These are phyloP conservation scores for Iphiclides podalirius DNA, from an alignment of 2,888 invertebrate species.

Conservation along the genomic window DNA sequence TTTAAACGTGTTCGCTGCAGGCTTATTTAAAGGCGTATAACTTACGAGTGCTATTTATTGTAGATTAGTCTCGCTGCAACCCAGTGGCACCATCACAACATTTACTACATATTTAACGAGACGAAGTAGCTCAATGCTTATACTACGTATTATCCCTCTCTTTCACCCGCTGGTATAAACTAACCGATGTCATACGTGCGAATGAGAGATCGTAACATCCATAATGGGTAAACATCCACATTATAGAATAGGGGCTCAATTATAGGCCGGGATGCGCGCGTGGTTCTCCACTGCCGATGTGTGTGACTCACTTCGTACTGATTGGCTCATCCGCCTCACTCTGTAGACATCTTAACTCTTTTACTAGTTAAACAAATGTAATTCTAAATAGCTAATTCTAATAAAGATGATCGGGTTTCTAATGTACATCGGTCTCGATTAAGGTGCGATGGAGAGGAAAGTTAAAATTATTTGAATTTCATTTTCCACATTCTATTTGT, in stretches of 20 bases:
- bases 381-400: conserved; percentile 33
- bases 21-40: conserved; percentile 15
- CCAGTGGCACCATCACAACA: conserved; percentile 38
- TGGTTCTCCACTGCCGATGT: conserved; percentile 43
- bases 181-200: conserved; percentile 36
- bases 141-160: conserved; percentile 35
- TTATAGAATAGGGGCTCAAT: conserved; percentile 47
- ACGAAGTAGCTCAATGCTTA: conserved; percentile 37
- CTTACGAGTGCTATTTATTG: conserved; percentile 24
- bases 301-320: conserved; percentile 66
- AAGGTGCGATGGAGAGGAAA: no score
- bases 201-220: conserved; percentile 40
- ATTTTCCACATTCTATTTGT: no score
- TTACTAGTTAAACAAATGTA: conserved; percentile 45
- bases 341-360: conserved; percentile 60
- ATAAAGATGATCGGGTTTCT: no score
- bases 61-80: conserved; percentile 29
- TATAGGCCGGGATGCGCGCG: conserved; percentile 45
- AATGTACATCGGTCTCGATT: no score
- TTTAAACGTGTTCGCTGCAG: background rate
- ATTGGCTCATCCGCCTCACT: conserved; percentile 73
- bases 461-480: no score
- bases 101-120: conserved; percentile 38
- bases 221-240: conserved; percentile 36
- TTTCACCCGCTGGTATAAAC: conserved; percentile 34